phyloP scores from a whole-genome alignment of 2,797 vertebrate genomes.

The Anguilla anguilla region DNA sequence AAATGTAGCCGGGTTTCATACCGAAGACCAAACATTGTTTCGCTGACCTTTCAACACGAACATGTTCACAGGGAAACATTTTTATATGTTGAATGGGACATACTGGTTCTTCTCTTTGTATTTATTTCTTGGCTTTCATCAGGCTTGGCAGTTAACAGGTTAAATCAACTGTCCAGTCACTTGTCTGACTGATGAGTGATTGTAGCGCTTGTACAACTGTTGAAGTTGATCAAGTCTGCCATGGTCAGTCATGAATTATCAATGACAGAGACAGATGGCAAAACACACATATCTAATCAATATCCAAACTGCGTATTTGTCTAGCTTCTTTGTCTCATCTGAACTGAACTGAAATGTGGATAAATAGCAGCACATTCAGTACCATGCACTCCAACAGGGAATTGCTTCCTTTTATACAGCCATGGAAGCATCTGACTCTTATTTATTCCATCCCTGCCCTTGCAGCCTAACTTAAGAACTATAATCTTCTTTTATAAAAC shows the following conservation, averaged over 20 bases:
- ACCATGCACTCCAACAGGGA: neutral
- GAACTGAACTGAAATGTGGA: neutral
- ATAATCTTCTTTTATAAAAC: neutral
- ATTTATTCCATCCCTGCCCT: neutral
- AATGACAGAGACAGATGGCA: neutral
- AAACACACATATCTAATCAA: neutral
- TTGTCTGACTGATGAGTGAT: neutral
- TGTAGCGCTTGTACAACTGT: neutral
- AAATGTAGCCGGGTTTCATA: no score
- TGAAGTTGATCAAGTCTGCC: neutral
- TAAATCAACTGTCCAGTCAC: neutral
- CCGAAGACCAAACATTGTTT: no score
- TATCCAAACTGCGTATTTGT: neutral
- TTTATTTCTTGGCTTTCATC: neutral
- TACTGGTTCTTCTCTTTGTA: neutral
- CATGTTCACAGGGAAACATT: no score
- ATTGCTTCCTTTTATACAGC: neutral
- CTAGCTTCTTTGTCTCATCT: neutral
- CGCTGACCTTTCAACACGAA: no score
- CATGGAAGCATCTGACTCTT: neutral
- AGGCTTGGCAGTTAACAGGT: neutral
- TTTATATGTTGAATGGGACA: neutral
- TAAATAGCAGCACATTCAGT: neutral
- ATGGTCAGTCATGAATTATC: neutral
- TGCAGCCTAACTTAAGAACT: neutral